phyloP scores from a whole-genome alignment of 2,113 vertebrate genomes.

The Urocynchramus pylzowi region DNA sequence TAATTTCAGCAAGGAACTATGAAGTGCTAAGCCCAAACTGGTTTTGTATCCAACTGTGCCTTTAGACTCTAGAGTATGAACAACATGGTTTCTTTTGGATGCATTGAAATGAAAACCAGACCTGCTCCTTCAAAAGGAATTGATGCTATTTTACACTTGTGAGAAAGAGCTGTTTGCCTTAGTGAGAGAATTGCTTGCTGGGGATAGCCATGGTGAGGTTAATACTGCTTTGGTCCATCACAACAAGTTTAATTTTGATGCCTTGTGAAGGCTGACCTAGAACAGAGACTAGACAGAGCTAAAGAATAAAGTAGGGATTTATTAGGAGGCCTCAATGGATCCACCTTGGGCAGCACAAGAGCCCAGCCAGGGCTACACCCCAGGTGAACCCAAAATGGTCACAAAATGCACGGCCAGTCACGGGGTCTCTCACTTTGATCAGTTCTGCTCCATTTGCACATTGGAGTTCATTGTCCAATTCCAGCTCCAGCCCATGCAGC shows the following conservation, averaged over 20 bases:
- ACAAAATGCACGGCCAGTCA: rapidly evolving
- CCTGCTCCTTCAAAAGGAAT: neutral
- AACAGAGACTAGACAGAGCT: neutral
- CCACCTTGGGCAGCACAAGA: neutral
- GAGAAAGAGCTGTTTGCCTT: neutral
- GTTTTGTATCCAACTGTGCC: neutral
- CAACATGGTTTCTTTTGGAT: neutral
- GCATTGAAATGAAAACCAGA: neutral
- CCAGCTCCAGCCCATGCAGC: neutral
- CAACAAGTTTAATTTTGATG: neutral
- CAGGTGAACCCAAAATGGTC: neutral
- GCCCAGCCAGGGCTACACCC: too few relatives aligned
- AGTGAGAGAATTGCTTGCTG: neutral
- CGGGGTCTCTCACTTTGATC: neutral
- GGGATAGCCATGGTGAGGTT: neutral
- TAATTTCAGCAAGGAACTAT: neutral
- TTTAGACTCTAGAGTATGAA: neutral
- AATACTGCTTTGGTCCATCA: neutral
- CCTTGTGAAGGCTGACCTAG: neutral
- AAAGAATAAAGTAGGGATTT: neutral
- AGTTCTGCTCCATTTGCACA: neutral
- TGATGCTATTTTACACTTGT: neutral
- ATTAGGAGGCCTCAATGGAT: neutral
- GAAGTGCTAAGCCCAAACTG: neutral
- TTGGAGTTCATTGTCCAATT: neutral